Evolutionary conservation across 2,113 vertebrate species (phyloP).

Genomic region (Sturnus vulgaris): DNA sequence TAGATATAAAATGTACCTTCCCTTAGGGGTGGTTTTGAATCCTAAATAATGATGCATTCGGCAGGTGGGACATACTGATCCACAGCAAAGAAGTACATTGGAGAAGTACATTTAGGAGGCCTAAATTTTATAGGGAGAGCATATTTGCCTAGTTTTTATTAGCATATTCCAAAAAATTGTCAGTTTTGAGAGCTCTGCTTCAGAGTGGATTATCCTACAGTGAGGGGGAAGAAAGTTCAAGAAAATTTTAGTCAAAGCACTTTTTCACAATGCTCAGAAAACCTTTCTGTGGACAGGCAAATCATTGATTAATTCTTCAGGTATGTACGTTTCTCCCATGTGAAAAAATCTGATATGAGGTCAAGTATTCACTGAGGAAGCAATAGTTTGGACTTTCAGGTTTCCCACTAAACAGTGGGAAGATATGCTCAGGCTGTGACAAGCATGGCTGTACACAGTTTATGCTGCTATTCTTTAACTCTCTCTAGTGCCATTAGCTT

Average conservation of each 20-base stretch:
- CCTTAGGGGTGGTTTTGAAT: background rate
- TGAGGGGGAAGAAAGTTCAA: background rate
- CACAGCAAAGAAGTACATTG: background rate
- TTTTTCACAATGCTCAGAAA: background rate
- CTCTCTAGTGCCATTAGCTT: conserved; percentile 74
- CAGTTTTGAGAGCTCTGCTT: background rate
- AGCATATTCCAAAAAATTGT: background rate
- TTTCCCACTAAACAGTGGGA: conserved; percentile 15
- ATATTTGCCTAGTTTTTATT: background rate
- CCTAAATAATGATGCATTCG: background rate
- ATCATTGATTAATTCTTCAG: conserved; percentile 25
- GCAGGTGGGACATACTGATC: background rate
- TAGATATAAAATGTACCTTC: conserved; percentile 1
- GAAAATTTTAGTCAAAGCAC: background rate
- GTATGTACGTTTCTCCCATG: background rate
- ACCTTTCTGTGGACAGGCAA: background rate
- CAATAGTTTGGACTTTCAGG: background rate
- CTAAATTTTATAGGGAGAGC: background rate
- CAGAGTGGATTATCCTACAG: background rate
- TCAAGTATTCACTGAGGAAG: conserved; percentile 29
- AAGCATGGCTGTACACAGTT: conserved; percentile 42
- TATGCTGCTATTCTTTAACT: conserved; percentile 66
- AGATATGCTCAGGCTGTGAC: conserved; percentile 31
- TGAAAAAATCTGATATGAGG: background rate
- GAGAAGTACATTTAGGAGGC: background rate